Percentiles rank a stretch among this genome's conserved stretches.
Evolutionary conservation across 2,888 invertebrate genomes (phyloP).

Genomic region (Orthonychiurus folsomi): DNA sequence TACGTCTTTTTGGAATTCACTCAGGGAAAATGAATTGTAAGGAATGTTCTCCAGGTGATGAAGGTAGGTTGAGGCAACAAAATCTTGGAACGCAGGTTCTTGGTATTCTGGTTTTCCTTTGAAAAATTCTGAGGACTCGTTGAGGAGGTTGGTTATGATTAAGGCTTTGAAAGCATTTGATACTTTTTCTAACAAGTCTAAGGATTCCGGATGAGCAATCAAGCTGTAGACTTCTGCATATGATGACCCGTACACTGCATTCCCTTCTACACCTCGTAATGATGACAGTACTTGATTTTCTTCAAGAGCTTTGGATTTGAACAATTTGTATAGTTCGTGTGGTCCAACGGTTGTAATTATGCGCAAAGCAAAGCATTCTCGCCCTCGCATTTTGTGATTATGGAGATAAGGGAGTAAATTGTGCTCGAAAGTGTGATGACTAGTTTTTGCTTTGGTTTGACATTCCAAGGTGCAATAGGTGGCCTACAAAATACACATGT

Average conservation of each 20-base stretch:
- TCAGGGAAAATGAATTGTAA: constrained; percentile 37
- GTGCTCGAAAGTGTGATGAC: constrained; percentile 31
- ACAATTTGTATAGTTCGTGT: constrained; percentile 21
- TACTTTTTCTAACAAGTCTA: constrained; percentile 14
- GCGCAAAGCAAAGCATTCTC: constrained; percentile 26
- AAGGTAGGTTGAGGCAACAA: constrained; percentile 26
- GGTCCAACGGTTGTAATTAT: constrained; percentile 31
- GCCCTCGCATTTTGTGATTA: constrained; percentile 18
- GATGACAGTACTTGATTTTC: neutral
- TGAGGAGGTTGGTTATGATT: constrained; percentile 25
- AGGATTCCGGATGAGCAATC: constrained; percentile 13
- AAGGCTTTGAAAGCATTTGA: constrained; percentile 30
- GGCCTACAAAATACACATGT: constrained; percentile 22
- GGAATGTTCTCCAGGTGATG: constrained; percentile 35
- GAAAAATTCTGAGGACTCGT: constrained; percentile 16
- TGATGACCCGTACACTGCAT: constrained; percentile 27
- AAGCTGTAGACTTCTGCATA: constrained; percentile 13
- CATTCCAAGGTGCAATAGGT: constrained; percentile 33
- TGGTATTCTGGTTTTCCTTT: neutral
- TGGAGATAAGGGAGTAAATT: constrained; percentile 27
- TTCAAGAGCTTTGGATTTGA: constrained; percentile 12
- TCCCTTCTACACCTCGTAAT: constrained; percentile 13
- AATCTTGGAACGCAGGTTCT: constrained; percentile 22
- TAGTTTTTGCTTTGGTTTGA: constrained; percentile 15
- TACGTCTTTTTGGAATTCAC: constrained; percentile 20